Conservation (phyloP, 2,797 vertebrate genomes). For the Otus scops region DNA sequence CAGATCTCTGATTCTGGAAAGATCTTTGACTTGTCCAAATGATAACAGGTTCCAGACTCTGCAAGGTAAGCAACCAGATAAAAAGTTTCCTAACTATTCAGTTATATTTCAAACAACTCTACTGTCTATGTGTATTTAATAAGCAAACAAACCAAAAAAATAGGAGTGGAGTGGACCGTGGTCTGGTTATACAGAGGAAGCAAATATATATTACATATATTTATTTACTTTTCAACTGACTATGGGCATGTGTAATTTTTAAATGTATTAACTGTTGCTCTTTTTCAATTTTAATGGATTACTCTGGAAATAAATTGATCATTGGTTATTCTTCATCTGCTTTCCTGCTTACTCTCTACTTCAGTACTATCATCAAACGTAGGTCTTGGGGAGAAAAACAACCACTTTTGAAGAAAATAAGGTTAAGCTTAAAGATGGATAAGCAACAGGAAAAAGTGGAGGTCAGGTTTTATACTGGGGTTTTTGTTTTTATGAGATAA, state of each 20-base stretch:
- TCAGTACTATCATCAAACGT: background rate
- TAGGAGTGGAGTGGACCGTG: background rate
- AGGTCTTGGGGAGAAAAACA: background rate
- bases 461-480: background rate
- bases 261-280: background rate
- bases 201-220: background rate
- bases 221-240: background rate
- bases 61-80: conserved; percentile 79
- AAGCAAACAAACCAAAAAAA: background rate
- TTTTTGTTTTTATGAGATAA: background rate
- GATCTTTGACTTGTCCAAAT: conserved; percentile 76
- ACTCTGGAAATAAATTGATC: background rate
- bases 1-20: conserved; percentile 85
- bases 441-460: background rate
- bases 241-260: background rate
- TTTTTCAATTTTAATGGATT: background rate
- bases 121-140: background rate
- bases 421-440: background rate
- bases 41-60: conserved; percentile 78
- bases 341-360: background rate
- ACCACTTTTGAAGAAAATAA: background rate
- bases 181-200: background rate
- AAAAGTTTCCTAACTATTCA: background rate
- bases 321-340: background rate
- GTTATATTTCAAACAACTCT: background rate